These are phyloP conservation scores for Branchellion lobata DNA, from an alignment of 2,888 invertebrate genomes.

Conservation along the genomic window DNA sequence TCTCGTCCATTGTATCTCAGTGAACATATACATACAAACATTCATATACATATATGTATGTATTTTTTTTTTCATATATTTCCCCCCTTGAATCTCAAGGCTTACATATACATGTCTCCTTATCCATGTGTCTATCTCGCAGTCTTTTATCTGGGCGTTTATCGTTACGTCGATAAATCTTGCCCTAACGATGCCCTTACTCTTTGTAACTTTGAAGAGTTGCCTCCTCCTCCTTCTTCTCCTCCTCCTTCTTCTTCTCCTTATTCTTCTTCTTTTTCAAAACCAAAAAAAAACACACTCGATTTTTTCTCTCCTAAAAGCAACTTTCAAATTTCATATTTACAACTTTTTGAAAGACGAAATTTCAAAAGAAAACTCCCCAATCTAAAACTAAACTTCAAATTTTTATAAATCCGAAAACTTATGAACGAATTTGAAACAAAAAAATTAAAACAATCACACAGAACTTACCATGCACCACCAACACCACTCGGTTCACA, in stretches of 20 bases:
- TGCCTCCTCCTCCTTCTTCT: too few species aligned
- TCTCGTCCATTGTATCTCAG: too few species aligned
- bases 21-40: too few species aligned
- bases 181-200: neutral
- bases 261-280: too few species aligned
- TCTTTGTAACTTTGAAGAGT: neutral
- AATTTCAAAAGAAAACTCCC: too few species aligned
- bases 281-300: too few species aligned
- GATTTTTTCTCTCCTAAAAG: too few species aligned
- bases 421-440: neutral
- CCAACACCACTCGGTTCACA: slow-evolving; percentile 49
- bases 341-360: too few species aligned
- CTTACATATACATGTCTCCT: neutral
- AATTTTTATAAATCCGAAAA: neutral
- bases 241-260: too few species aligned
- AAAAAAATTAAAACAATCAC: neutral
- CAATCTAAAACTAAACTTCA: neutral
- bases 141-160: slow-evolving; percentile 3
- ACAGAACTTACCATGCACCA: slow-evolving; percentile 49
- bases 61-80: neutral
- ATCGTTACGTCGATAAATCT: neutral
- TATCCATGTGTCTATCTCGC: slow-evolving; percentile 1
- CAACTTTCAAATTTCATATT: too few species aligned
- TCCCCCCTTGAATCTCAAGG: neutral
- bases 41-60: neutral